phyloP scores from a whole-genome alignment of 2,113 vertebrate genomes.

The Macaca fascicularis region DNA sequence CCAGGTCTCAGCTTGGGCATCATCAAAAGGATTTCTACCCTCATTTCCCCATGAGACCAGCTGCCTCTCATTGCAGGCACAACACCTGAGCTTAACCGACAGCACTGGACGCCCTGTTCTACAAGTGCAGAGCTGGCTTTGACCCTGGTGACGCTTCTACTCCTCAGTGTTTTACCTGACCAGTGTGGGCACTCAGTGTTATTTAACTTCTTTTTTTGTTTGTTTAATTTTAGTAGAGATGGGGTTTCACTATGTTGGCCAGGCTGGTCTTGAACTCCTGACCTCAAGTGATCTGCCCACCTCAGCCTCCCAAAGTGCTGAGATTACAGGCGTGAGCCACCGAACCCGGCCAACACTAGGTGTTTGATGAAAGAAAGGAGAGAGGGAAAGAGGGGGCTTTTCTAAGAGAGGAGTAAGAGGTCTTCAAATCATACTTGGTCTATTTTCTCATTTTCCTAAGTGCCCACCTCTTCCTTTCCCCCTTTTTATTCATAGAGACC shows the following conservation, averaged over 20 bases:
- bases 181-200: neutral
- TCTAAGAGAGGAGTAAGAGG: neutral
- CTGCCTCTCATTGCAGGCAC: neutral
- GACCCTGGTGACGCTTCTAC: neutral
- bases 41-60: neutral
- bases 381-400: neutral
- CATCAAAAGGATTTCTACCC: neutral
- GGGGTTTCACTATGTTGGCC: too few species aligned
- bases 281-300: too few species aligned
- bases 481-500: neutral
- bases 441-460: neutral
- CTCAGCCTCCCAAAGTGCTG: too few species aligned
- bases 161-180: neutral
- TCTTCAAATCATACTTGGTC: neutral
- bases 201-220: too few species aligned
- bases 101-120: neutral
- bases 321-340: too few species aligned
- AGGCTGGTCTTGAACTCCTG: too few species aligned
- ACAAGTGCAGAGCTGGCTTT: neutral
- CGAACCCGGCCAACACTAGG: too few species aligned
- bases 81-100: neutral
- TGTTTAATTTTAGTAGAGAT: too few species aligned
- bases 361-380: neutral
- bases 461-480: neutral
- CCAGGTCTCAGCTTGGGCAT: neutral